Base-by-base conservation (phyloP, 2,888 invertebrate species). In the Synanthedon tipuliformis region DNA sequence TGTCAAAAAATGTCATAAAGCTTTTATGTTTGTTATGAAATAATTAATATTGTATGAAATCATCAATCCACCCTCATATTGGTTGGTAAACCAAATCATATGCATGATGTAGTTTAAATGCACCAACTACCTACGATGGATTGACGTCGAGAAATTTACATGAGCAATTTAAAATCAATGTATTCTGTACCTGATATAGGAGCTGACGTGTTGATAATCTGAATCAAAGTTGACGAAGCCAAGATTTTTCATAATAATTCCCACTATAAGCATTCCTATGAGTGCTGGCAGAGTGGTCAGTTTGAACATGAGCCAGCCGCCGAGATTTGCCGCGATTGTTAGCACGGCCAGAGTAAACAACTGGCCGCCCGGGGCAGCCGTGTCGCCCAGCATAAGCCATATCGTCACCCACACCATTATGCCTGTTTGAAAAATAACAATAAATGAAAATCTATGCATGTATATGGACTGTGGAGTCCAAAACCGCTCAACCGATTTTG, bases 261-360 rank as follows among this genome's bases (percentile, higher is more conserved):
- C 96, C 49, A 94, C 92, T 61, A 95, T 78, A 16, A 96, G 89
- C 95, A 96, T 96, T 52, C 95, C 96, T 62, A 95, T 93, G 12
- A 96, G 89, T 1, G 94, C 92, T 1, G 96, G 96, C 55, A 96
- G 81, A 10, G 94, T 94, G 18, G 94, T 92, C 59, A 95, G 81
- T 63, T 88, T 88, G 57, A 93, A 90, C 79, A 95, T 89, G 27
- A 95, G 70, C 91, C 93, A 95, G 52, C 96, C 96, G 10, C 94
- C 95, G 64, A 95, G 92, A 78, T 95, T 91, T 0, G 95, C 93
- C 11, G 90, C 90, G 59, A 95, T 90, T 50, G 92, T 90, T 2
- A 95, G 88, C 1, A 91, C 87, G 1, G 94, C 94, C 16, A 96
- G 81, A 59, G 92, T 92, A 69, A 94, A 95, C 7, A 96, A 85